Evolutionary conservation across 2,888 invertebrate species (phyloP), one percentile per base, ranked within the genome.

Genomic region (Ophion ellenae): DNA sequence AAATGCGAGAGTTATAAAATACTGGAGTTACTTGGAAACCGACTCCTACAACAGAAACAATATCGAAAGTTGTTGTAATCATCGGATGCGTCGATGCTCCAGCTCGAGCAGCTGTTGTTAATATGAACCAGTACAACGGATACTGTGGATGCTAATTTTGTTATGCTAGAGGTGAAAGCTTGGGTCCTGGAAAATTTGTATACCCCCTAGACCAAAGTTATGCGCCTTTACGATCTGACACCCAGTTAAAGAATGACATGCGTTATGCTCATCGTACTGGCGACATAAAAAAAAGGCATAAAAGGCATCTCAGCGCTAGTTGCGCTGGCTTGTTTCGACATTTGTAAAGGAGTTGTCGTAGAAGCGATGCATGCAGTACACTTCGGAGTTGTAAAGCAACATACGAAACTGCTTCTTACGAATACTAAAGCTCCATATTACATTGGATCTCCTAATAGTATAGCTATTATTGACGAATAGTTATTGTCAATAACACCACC

Each of bases 311-410:
- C 83, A 14, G 45, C 61, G 0, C 10, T 83, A 10, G 14, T 36
- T 14, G 11, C 24, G 10, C 36, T 83, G n/a, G 79, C 83, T 11
- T 2, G 10, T 14, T 82, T 76, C 47, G 28, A 79, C 10, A 36
- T 85, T 47, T 57, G 63, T 24, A 63, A 71, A 24, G 84, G 84
- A 67, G 53, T 81, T 2, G 71, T 81, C 1, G 71, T 77, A 63
- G 84, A 85, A 28, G 14, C 45, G 4, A 85, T 85, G 84, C 84
- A 85, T 45, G 66, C 69, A 20, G 66, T 70, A 6, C 69, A 75
- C 24, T 57, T 85, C 1, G 84, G 84, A 24, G 84, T 77, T 45
- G 64, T 71, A 9, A 81, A 85, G 76, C 81, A 81, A 66, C 77
- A 85, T 45, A 69, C 36, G 24, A 63, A n/a, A 40, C 32, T 76